Evolutionary conservation across 2,888 invertebrate genomes (phyloP).

Genomic region (Dryocosmus kuriphilus): DNA sequence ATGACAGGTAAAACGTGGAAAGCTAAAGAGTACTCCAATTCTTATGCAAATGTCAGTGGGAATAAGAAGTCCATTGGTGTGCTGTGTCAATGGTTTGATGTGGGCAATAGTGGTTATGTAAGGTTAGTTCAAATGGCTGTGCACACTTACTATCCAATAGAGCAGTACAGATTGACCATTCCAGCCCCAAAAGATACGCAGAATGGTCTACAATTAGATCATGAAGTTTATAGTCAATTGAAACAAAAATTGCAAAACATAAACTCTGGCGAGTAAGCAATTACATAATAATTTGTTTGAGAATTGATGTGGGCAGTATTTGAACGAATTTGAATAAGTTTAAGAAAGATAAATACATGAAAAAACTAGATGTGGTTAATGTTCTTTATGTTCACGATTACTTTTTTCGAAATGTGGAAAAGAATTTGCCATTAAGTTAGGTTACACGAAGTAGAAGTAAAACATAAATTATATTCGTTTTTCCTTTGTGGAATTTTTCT

Average conservation of each 20-base stretch:
- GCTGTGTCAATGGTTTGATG: conserved; percentile 40
- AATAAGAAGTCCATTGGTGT: conserved; percentile 45
- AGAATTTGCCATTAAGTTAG: too few relatives aligned
- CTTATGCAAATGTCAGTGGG: conserved; percentile 36
- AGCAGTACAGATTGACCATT: conserved; percentile 22
- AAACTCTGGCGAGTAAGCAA: not conserved
- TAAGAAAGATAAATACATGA: not conserved
- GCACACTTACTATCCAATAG: conserved; percentile 13
- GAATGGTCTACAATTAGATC: conserved; percentile 10
- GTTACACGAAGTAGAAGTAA: too few relatives aligned
- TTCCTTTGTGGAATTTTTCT: too few relatives aligned
- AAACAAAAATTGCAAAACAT: conserved; percentile 18
- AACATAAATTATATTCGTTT: too few relatives aligned
- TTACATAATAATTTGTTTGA: not conserved
- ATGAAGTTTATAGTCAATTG: conserved; percentile 12
- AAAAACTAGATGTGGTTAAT: too few relatives aligned
- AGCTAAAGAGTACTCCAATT: conserved; percentile 32
- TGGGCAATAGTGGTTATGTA: not conserved
- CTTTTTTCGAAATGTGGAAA: too few relatives aligned
- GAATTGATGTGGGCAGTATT: not conserved
- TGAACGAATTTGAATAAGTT: not conserved
- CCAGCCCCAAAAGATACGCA: conserved; percentile 1
- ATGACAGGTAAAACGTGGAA: conserved; percentile 41
- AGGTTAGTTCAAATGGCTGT: conserved; percentile 3
- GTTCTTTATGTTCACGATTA: too few relatives aligned